Base-by-base conservation (phyloP, 2,888 invertebrate genomes). In the Allacma fusca region DNA sequence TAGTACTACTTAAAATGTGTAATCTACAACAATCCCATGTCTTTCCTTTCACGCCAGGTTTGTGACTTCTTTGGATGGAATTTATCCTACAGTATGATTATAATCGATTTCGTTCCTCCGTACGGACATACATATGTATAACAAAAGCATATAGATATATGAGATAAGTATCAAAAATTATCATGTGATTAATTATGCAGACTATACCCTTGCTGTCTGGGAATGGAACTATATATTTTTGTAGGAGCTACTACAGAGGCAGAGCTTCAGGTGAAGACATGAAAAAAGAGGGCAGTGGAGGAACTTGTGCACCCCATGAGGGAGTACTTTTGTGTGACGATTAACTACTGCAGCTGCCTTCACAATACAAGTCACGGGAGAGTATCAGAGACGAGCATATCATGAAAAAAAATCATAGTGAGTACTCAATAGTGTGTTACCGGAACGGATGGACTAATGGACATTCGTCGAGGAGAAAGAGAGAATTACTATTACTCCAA, bases 361-460 rank as follows among this genome's bases (percentile, higher is more conserved):
- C n/a, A n/a, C n/a, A n/a, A n/a, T n/a, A n/a, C n/a, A n/a, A n/a
- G n/a, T n/a, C n/a, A n/a, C n/a, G n/a, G n/a, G 4, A 62, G 24
- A 62, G 24, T 24, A 12, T 9, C 9, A 62, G 2, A 62, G 62
- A 62, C n/a, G 57, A 62, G 62, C 13, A 21, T 24, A n/a, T 24
- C 19, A n/a, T 19, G 23, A 7, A 7, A n/a, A 7, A 40, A 9
- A 9, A 9, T 9, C 5, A 13, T 40, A 40, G 23, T 24, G 16
- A 24, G 24, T 12, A 62, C 24, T 62, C 62, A 62, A 59, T 59
- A 24, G 62, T 62, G 62, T 62, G 62, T 62, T 62, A 62, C 23
- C 62, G 62, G 62, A 62, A 62, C 62, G 62, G 62, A 62, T 62
- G 62, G 62, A 24, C 62, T 62, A 23, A 26, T 62, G 24, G 62